phyloP scores from a whole-genome alignment of 23 tunicate species.

The Halocynthia roretzi region DNA sequence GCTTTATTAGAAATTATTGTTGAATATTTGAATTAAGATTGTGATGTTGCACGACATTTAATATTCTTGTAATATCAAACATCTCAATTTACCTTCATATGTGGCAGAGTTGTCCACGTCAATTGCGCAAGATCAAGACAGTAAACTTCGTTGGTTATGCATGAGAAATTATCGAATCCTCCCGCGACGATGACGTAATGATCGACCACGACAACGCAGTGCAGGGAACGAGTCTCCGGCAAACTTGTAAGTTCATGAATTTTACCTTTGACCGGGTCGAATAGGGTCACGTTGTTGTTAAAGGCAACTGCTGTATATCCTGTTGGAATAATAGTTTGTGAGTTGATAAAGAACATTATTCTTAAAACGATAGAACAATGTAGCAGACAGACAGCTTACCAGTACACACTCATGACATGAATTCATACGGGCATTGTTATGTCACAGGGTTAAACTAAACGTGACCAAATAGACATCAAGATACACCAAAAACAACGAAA shows the following conservation, averaged over 20 bases:
- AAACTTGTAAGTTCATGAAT: conserved; percentile 52
- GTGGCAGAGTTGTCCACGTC: conserved; percentile 58
- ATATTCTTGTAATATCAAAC: not conserved
- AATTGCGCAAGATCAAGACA: conserved; percentile 71
- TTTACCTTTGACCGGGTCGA: conserved; percentile 21
- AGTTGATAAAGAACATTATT: too few species aligned
- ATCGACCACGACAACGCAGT: conserved; percentile 65
- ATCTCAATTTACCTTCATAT: conserved; percentile 41
- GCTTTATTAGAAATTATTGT: too few species aligned
- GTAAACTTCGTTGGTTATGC: conserved; percentile 61
- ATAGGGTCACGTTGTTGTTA: conserved; percentile 48
- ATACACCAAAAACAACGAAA: too few species aligned
- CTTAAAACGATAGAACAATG: too few species aligned
- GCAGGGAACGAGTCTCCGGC: conserved; percentile 71
- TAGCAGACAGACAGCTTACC: too few species aligned
- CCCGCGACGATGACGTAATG: conserved; percentile 82
- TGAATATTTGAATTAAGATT: not conserved
- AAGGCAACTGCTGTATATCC: conserved; percentile 71
- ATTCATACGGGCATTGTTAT: too few species aligned
- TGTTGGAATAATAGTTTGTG: not conserved
- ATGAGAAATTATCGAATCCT: conserved; percentile 85
- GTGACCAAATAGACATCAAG: too few species aligned
- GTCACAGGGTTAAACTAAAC: too few species aligned
- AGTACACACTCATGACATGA: too few species aligned
- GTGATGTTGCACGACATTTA: not conserved